Evolutionary conservation across 2,113 vertebrate species (phyloP).

Genomic region (Panthera leo): DNA sequence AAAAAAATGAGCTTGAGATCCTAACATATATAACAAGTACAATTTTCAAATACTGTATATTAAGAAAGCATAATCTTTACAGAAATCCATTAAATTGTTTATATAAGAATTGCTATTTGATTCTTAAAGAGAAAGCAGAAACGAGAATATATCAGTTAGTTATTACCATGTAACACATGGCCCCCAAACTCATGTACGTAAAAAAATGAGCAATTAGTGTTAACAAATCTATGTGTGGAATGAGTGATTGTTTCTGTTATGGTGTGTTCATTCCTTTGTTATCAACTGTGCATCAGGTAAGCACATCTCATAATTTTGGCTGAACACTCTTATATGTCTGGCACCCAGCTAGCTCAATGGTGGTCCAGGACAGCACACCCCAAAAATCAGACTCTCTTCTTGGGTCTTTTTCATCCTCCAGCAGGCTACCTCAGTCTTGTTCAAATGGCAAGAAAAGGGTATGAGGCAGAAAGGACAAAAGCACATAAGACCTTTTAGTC

Average conservation of each 20-base stretch:
- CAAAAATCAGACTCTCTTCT: not conserved
- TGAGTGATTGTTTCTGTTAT: not conserved
- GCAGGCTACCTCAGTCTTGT: not conserved
- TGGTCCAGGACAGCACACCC: not conserved
- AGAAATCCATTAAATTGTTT: not conserved
- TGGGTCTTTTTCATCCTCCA: not conserved
- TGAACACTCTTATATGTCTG: not conserved
- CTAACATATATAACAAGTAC: not conserved
- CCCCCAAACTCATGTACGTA: not conserved
- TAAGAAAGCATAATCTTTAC: not conserved
- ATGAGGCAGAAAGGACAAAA: not conserved
- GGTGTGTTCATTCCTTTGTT: not conserved
- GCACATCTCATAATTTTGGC: not conserved
- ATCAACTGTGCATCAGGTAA: not conserved
- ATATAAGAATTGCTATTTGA: not conserved
- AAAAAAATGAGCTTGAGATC: not conserved
- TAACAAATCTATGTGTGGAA: not conserved
- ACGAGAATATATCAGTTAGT: not conserved
- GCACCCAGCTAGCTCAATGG: not conserved
- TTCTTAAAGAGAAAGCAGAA: not conserved
- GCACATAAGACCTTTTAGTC: not conserved
- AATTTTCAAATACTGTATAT: not conserved
- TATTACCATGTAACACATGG: not conserved
- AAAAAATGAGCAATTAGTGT: not conserved
- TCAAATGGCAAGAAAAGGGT: not conserved